Evolutionary conservation across 2,888 invertebrate genomes (phyloP), one percentile per base, ranked within the genome.

Genomic region (Lydus trimaculatus): DNA sequence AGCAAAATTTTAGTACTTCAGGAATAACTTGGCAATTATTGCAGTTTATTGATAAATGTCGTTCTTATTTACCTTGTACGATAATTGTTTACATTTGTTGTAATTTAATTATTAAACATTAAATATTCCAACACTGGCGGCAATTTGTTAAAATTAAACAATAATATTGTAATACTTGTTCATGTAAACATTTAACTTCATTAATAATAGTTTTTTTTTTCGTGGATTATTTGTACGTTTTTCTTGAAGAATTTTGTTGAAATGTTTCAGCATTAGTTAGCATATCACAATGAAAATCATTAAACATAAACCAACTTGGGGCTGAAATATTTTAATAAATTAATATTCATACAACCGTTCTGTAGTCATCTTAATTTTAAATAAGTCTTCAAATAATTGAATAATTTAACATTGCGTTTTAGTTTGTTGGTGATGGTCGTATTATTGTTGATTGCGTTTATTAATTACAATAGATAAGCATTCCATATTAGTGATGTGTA

Each of bases 301-400:
- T 61, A 69, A 65, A 60, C 36, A 58, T 0, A 63, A 63, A 63
- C 62, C 66, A 61, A 61, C 64, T 66, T 58, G 64, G 56, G 66
- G 66, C n/a, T 70, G 65, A 64, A 63, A 67, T 67, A 71, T 72
- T 72, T 72, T 67, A 69, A 72, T 72, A 72, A 69, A 72, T 72
- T 72, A 72, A 72, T 72, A 72, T 72, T 72, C 72, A 72, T 72
- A 72, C 64, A 68, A 60, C 58, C 68, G 67, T 63, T 68, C 68
- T 63, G 61, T 48, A 69, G 65, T 69, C 69, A 72, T 72, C 69
- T 72, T 69, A 72, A 72, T 72, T 72, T 72, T 62, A 69, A 72
- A 72, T 69, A 67, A 66, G 69, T 67, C 69, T 69, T 69, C 64
- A 67, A 72, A 69, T 64, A 69, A 68, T 65, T 63, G 72, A 69